A percentile compares a stretch with the other conserved stretches of the same genome.
These are phyloP conservation scores for Liopterus haemorrhoidalis DNA, from an alignment of 2,888 invertebrate species.

Conservation along the genomic window DNA sequence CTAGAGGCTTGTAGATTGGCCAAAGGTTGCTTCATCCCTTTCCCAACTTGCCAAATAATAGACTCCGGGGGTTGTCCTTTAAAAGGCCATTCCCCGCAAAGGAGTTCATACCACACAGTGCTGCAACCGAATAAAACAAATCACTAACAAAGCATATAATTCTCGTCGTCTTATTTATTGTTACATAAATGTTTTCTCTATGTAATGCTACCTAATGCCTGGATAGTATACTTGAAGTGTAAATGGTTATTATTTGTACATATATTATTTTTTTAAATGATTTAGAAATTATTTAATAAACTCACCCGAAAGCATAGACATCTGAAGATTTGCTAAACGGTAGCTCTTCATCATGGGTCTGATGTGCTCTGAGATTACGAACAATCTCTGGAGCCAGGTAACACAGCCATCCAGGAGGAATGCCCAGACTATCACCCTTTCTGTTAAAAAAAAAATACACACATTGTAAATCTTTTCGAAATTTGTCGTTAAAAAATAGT, in stretches of 20 bases:
- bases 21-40: conserved; percentile 92
- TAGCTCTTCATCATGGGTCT: conserved; percentile 73
- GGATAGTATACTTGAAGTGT: too few species aligned
- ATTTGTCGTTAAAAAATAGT: neutral
- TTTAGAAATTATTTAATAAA: conserved; percentile 26
- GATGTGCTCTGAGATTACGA: conserved; percentile 70
- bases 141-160: too few species aligned
- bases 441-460: conserved; percentile 31
- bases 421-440: conserved; percentile 72
- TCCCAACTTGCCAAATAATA: conserved; percentile 96
- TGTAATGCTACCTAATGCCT: too few species aligned
- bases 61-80: conserved; percentile 90
- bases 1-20: conserved; percentile 90
- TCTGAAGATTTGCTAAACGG: conserved; percentile 92
- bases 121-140: too few species aligned
- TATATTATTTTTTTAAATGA: too few species aligned
- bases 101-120: conserved; percentile 96
- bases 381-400: conserved; percentile 97
- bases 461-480: neutral
- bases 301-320: conserved; percentile 94
- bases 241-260: too few species aligned
- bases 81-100: conserved; percentile 95
- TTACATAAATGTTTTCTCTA: too few species aligned
- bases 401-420: conserved; percentile 97
- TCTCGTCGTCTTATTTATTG: too few species aligned